Evolutionary conservation across 2,888 invertebrate genomes (phyloP).

Genomic region (Cheilosia scutellata): DNA sequence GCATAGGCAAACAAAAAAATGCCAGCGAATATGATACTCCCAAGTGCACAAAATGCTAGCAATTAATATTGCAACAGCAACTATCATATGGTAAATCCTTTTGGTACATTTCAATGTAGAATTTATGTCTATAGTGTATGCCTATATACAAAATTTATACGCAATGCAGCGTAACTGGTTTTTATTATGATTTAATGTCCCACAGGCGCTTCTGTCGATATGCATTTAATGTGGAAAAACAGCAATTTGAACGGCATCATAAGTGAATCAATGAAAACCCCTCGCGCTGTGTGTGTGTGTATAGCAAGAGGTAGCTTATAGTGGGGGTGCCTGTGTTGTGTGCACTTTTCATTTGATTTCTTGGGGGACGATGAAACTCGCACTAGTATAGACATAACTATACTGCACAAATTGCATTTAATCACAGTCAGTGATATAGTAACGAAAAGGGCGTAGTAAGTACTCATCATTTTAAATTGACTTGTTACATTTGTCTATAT

Average conservation of each 20-base stretch:
- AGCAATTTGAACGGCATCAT: slow-evolving; percentile 6
- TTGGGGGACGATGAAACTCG: not conserved
- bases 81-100: not conserved
- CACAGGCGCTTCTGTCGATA: slow-evolving; percentile 9
- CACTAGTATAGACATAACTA: not conserved
- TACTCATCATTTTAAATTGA: not conserved
- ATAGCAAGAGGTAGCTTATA: not conserved
- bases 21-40: not conserved
- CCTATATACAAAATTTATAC: slow-evolving; percentile 1
- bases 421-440: not conserved
- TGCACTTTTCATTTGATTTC: not conserved
- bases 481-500: not conserved
- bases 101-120: not conserved
- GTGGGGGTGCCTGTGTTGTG: not conserved
- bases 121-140: not conserved
- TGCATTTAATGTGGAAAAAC: slow-evolving; percentile 13
- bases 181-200: slow-evolving; percentile 11
- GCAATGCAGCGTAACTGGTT: slow-evolving; percentile 6
- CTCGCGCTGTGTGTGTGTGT: not conserved
- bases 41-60: not conserved
- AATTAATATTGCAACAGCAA: slow-evolving; percentile 1
- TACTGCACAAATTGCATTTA: not conserved
- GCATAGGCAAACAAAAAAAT: not conserved
- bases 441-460: not conserved
- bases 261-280: slow-evolving; percentile 1